phyloP scores from a whole-genome alignment of 2,113 vertebrate species.

The Colistium nudipinnis region DNA sequence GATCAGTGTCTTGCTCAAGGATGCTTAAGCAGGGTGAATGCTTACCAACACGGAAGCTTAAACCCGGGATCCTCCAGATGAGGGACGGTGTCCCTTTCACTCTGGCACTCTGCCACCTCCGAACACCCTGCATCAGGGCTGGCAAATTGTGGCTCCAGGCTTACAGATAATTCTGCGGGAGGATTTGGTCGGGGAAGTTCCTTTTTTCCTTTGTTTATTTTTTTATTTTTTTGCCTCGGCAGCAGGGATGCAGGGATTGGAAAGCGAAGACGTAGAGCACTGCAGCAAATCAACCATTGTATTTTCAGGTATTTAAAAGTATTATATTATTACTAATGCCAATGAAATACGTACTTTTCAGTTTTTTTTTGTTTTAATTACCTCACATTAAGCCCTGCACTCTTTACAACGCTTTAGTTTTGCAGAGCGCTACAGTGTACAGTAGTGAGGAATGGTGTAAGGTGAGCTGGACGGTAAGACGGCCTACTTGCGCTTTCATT shows the following conservation, averaged over 20 bases:
- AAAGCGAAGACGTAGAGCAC: not conserved
- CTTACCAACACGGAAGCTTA: conserved; percentile 59
- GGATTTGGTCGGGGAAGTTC: not conserved
- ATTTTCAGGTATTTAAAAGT: too few species aligned
- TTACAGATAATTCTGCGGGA: conserved; percentile 21
- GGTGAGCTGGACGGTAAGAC: conserved; percentile 21
- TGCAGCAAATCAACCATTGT: too few species aligned
- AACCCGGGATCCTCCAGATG: conserved; percentile 47
- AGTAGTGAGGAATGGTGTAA: conserved; percentile 19
- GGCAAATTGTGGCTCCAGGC: conserved; percentile 21
- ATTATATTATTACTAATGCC: too few species aligned
- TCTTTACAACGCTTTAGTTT: not conserved
- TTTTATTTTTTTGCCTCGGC: not conserved
- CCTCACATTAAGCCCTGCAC: not conserved
- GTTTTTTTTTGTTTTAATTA: too few species aligned
- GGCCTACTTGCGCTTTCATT: conserved; percentile 29
- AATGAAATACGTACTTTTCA: too few species aligned
- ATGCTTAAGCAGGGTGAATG: conserved; percentile 53
- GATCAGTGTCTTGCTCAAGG: conserved; percentile 61
- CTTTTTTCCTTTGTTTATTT: not conserved
- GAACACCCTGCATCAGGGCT: conserved; percentile 30
- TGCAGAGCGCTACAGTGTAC: not conserved
- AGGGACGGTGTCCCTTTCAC: conserved; percentile 55
- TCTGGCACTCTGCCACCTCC: conserved; percentile 51
- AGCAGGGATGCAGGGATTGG: not conserved